These are phyloP conservation scores for Argyrosomus regius DNA, from an alignment of 2,797 vertebrate genomes.

Conservation along the genomic window DNA sequence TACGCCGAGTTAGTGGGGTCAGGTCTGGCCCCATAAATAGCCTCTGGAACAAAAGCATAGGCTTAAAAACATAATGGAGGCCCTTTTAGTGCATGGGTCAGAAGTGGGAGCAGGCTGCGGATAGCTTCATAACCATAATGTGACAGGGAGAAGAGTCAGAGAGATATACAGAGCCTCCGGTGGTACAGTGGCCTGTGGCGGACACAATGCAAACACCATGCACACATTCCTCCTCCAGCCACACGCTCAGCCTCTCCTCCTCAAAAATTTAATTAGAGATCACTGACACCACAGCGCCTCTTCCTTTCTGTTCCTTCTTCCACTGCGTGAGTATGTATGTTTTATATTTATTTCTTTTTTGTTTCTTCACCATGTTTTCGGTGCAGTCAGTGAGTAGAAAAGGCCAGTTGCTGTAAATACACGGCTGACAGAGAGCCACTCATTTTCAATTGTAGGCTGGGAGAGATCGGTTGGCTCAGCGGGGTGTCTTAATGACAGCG, in stretches of 20 bases:
- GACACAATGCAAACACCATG: conserved; percentile 81
- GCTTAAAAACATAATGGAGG: conserved; percentile 78
- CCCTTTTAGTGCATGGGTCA: conserved; percentile 66
- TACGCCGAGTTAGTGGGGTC: conserved; percentile 66
- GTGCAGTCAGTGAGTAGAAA: conserved; percentile 45
- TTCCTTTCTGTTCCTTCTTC: conserved; percentile 59
- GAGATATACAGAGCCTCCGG: conserved; percentile 76
- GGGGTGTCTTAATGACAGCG: conserved; percentile 84
- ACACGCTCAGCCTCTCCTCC: conserved; percentile 68
- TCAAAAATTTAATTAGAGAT: conserved; percentile 78
- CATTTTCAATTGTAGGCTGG: conserved; percentile 76
- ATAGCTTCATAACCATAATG: conserved; percentile 78
- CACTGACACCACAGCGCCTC: conserved; percentile 68
- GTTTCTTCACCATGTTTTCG: conserved; percentile 54
- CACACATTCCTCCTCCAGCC: conserved; percentile 76
- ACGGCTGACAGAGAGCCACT: conserved; percentile 65
- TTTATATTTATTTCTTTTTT: conserved; percentile 45
- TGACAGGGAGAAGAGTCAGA: conserved; percentile 76
- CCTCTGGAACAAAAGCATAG: conserved; percentile 75
- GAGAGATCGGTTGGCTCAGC: conserved; percentile 72
- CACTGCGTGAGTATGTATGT: conserved; percentile 46
- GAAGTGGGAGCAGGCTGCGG: conserved; percentile 75
- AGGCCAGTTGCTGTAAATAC: conserved; percentile 68
- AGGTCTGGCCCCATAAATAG: conserved; percentile 70
- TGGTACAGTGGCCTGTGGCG: conserved; percentile 77